Evolutionary conservation across 2,888 invertebrate species (phyloP).

Genomic region (Tethea ocularis): DNA sequence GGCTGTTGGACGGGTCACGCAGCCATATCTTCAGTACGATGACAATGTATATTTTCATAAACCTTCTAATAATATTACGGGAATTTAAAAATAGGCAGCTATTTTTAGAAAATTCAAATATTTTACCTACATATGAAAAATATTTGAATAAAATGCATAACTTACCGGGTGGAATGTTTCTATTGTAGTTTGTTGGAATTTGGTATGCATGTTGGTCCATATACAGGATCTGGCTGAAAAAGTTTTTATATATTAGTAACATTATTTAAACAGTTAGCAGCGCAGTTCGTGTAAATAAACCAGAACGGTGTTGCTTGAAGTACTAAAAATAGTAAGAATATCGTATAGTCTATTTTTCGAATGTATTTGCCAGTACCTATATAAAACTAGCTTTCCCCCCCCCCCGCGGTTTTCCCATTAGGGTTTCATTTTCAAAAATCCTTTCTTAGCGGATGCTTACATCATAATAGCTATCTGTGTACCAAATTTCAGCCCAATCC

Average conservation of each 20-base stretch:
- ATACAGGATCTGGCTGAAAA: slow-evolving; percentile 83
- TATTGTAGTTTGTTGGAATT: slow-evolving; percentile 77
- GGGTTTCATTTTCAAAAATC: too few species aligned
- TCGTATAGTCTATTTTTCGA: not conserved
- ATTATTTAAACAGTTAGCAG: slow-evolving; percentile 11
- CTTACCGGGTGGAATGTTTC: slow-evolving; percentile 81
- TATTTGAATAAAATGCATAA: slow-evolving; percentile 15
- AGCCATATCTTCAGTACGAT: slow-evolving; percentile 22
- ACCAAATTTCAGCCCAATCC: too few species aligned
- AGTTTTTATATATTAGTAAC: slow-evolving; percentile 60
- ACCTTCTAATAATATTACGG: not conserved
- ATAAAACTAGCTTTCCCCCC: too few species aligned
- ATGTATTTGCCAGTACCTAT: too few species aligned
- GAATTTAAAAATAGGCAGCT: slow-evolving; percentile 12
- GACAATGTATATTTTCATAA: slow-evolving; percentile 24
- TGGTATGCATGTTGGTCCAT: slow-evolving; percentile 78
- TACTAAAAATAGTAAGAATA: too few species aligned
- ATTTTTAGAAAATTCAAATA: not conserved
- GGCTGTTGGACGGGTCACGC: slow-evolving; percentile 33
- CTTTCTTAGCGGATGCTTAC: too few species aligned
- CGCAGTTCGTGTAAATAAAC: too few species aligned
- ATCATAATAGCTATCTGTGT: too few species aligned
- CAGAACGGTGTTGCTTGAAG: too few species aligned
- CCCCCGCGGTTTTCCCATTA: too few species aligned
- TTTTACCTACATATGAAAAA: not conserved